Conservation (phyloP, 1,140 invertebrate genomes). For the Drosophila guanche region DNA sequence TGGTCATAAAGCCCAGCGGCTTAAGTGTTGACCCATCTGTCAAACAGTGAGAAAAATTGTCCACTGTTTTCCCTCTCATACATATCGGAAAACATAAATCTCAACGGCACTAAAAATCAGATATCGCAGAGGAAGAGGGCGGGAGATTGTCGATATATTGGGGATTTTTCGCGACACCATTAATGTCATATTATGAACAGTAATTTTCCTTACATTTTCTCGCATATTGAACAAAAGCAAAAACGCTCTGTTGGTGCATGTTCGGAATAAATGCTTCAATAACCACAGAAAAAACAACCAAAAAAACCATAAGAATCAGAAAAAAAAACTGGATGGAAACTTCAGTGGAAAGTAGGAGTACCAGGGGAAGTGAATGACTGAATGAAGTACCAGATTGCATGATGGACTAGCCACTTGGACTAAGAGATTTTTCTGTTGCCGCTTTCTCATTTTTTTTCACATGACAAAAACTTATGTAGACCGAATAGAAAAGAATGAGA, state of each 20-base stretch:
- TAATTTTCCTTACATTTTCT: constrained; percentile 79
- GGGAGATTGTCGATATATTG: constrained; percentile 33
- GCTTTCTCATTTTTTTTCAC: constrained; percentile 27
- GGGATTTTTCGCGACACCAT: constrained; percentile 58
- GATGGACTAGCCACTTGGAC: constrained; percentile 24
- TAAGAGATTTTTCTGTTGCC: constrained; percentile 36
- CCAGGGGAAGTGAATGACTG: constrained; percentile 31
- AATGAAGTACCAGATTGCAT: constrained; percentile 41
- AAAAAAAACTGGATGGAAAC: constrained; percentile 14
- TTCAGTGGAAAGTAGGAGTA: background rate
- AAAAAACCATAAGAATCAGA: constrained; percentile 77
- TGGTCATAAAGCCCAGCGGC: constrained; percentile 58
- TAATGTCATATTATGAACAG: constrained; percentile 78
- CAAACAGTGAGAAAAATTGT: constrained; percentile 35
- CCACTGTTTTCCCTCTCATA: constrained; percentile 11
- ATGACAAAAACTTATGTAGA: constrained; percentile 82
- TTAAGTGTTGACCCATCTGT: constrained; percentile 69
- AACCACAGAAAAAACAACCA: constrained; percentile 54
- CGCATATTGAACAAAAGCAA: constrained; percentile 77
- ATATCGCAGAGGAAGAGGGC: constrained; percentile 27
- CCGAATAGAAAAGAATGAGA: constrained; percentile 78
- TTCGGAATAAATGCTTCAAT: constrained; percentile 83
- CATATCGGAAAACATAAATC: constrained; percentile 62
- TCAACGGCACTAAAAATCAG: constrained; percentile 80
- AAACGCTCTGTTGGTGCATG: constrained; percentile 70